Percentiles rank a stretch among this genome's conserved stretches.
Conservation (phyloP, 2,888 invertebrate species). For the Meiosimyza platycephala region DNA sequence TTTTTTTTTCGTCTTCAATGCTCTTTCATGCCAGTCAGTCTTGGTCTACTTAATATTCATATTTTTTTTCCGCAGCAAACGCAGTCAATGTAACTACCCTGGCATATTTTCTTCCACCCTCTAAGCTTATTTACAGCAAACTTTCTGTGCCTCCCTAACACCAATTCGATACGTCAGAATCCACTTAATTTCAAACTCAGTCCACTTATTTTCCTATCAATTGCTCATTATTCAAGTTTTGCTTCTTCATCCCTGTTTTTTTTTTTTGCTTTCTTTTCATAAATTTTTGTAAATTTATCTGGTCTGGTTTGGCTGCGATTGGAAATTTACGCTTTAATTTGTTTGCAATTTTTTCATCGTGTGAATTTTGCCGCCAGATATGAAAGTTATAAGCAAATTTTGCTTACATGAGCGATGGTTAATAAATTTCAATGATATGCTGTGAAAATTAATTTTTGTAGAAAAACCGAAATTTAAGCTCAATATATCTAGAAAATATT, state of each 20-base stretch:
- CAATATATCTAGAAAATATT: too few species aligned
- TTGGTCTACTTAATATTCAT: constrained; percentile 27
- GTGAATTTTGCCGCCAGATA: too few species aligned
- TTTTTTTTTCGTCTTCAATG: background rate
- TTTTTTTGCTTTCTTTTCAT: background rate
- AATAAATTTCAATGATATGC: too few species aligned
- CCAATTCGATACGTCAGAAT: background rate
- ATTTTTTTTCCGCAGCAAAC: background rate
- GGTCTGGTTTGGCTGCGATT: too few species aligned
- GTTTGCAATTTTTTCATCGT: too few species aligned
- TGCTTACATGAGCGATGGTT: too few species aligned
- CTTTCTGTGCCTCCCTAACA: background rate
- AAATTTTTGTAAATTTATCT: too few species aligned
- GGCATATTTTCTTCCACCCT: background rate
- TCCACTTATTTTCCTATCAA: constrained; percentile 39
- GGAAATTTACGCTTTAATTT: too few species aligned
- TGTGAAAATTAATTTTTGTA: too few species aligned
- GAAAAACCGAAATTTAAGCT: too few species aligned
- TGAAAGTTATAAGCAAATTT: too few species aligned
- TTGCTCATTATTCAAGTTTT: constrained; percentile 46
- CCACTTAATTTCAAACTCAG: constrained; percentile 23
- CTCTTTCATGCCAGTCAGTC: background rate
- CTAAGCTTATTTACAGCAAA: background rate
- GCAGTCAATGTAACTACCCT: background rate
- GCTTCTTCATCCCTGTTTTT: background rate